Evolutionary conservation across 2,888 invertebrate species (phyloP), one percentile per base, ranked within the genome.

Genomic region (Eristalinus aeneus): DNA sequence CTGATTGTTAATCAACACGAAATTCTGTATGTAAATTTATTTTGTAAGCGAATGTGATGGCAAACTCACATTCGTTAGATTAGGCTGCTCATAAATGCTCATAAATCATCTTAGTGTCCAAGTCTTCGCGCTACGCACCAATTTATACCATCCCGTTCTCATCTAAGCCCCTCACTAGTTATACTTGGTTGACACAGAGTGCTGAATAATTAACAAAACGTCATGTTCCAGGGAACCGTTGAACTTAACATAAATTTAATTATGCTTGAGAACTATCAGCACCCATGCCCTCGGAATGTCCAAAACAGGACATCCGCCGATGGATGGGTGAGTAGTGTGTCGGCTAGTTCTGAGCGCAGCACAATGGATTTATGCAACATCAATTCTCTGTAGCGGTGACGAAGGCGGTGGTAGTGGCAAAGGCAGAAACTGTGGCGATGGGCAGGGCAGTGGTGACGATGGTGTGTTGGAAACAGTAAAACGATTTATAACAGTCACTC

Each of bases 401-500:
- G 56, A 39, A 16, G 46, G 46, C 46, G 46, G 46, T 46, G 46
- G 67, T n/a, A 11, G 12, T 39, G 39, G 8, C 39, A 12, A 39
- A 54, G 54, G 54, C 12, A n/a, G 32, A 54, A 27, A 27, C 39
- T 12, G 12, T 39, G 39, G 8, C 39, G 39, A 39, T 68, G 54
- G 54, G 16, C 39, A 23, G 32, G 68, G 67, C 31, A 20, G 32
- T 71, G 36, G 60, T 23, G 68, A 20, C 39, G 71, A 53, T 11
- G 36, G 27, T 71, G 58, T 71, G 58, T 46, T 36, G 39, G 54
- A 54, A 60, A 27, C 60, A 60, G 69, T 34, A 36, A 36, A 58
- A 60, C 58, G 60, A 71, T 71, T 71, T 71, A 71, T 71, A 71
- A 71, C 71, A 60, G 71, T 71, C 71, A 71, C 71, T 71, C 71